Evolutionary conservation across 2,888 invertebrate species (phyloP), one percentile per base, ranked within the genome.

Genomic region (Lochmaea capreae): DNA sequence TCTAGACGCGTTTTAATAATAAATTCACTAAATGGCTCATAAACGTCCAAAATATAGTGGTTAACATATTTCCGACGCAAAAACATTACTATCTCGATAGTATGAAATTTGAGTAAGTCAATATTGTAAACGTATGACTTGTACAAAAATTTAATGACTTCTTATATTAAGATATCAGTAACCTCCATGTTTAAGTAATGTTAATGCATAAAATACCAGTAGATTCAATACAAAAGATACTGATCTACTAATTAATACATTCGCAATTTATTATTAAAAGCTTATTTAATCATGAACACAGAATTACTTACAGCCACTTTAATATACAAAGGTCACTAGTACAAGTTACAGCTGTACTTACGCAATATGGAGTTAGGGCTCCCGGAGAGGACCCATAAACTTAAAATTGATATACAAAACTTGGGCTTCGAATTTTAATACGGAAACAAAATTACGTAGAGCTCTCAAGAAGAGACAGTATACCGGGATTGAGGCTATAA

Each of bases 111-210:
- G 54, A 18, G 54, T 54, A 18, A 54, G 8, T n/a, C 49, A 49
- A 14, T 46, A 11, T 46, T 11, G 2, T 46, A 12, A n/a, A 33
- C 12, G 10, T 46, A 54, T 46, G 11, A 46, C 46, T 46, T 46
- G 46, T 46, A 46, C 46, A 46, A 52, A 46, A 52, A 52, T 52
- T n/a, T 5, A 49, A 49, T 14, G 14, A 49, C 5, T 52, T 14
- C 52, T 52, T 52, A 52, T 9, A 18, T 54, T 54, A 54, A 18
- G 54, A 18, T 54, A 54, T 54, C 18, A 54, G 54, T 54, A 54
- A 54, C 18, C 10, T 54, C 16, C 54, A 16, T 54, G 46, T 46
- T 4, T 4, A 11, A 46, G 46, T 4, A 11, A 46, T 46, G 16
- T 54, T 54, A 54, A 16, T 54, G 16, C 54, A 3, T 18, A 18